A percentile compares a stretch with the other conserved stretches of the same genome.
Conservation (phyloP, 2,888 invertebrate species). For the Heliconius hortense region DNA sequence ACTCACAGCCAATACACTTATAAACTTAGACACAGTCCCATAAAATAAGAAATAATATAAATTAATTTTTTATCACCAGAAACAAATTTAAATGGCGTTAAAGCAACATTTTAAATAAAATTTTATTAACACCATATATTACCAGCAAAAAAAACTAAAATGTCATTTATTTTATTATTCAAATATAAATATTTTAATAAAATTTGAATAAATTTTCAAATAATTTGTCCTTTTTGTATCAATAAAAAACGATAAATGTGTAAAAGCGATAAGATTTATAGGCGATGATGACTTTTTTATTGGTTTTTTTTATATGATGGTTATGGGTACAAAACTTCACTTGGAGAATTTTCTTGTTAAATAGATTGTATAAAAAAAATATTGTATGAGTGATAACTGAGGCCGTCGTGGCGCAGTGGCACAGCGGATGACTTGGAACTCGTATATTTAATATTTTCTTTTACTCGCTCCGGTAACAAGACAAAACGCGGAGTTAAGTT, state of each 20-base stretch:
- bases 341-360: no score
- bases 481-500: not conserved
- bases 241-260: not conserved
- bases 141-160: not conserved
- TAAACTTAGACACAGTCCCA: no score
- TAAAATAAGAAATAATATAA: not conserved
- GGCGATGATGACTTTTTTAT: not conserved
- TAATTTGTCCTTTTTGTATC: not conserved
- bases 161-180: slow-evolving; percentile 4
- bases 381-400: no score
- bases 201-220: not conserved
- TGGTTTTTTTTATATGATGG: not conserved
- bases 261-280: not conserved
- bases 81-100: not conserved
- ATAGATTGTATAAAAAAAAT: no score
- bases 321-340: not conserved
- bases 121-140: not conserved
- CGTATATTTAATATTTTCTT: no score
- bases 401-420: no score
- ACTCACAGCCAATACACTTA: no score
- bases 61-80: not conserved
- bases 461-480: no score
- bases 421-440: no score
- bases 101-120: slow-evolving; percentile 1
- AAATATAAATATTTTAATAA: slow-evolving; percentile 1